Conservation (phyloP, 1,140 invertebrate species). For the Lordiphosa clarofinis region DNA sequence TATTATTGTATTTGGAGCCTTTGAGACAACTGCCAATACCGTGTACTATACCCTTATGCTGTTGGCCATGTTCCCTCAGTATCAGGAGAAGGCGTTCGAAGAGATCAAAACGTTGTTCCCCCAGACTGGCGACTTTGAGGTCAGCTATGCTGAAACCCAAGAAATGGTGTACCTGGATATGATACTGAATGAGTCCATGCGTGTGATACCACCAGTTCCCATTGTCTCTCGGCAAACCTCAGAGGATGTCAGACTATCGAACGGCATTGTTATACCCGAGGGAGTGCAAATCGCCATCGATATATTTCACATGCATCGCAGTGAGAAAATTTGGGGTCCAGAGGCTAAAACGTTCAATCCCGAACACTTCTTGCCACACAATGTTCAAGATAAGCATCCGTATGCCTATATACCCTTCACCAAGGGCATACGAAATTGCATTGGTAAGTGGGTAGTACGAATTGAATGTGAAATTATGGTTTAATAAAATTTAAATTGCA, state of each 20-base stretch:
- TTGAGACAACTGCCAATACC: conserved; percentile 73
- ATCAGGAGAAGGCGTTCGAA: conserved; percentile 82
- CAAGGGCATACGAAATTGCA: conserved; percentile 69
- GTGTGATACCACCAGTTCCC: conserved; percentile 78
- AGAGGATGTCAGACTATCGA: conserved; percentile 50
- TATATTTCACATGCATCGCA: conserved; percentile 62
- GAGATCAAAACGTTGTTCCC: conserved; percentile 84
- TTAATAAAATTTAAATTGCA: conserved; percentile 11
- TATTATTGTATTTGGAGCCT: conserved; percentile 69
- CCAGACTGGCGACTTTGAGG: conserved; percentile 68
- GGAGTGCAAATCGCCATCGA: conserved; percentile 49
- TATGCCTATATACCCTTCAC: conserved; percentile 73
- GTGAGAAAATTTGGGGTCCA: conserved; percentile 60
- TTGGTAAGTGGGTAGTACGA: conserved; percentile 40
- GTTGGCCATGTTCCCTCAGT: conserved; percentile 69
- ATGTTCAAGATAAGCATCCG: conserved; percentile 51
- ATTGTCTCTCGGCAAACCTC: conserved; percentile 56
- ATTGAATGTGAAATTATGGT: neutral
- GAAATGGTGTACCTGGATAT: conserved; percentile 85
- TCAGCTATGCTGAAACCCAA: conserved; percentile 81
- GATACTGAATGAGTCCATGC: conserved; percentile 84
- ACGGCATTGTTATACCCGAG: conserved; percentile 48
- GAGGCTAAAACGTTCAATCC: conserved; percentile 69
- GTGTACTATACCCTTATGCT: conserved; percentile 57
- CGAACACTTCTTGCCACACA: conserved; percentile 63